A percentile compares a stretch with the other conserved stretches of the same genome.
These are phyloP conservation scores for Leptosomus discolor DNA, from an alignment of 2,113 vertebrate species.

Conservation along the genomic window DNA sequence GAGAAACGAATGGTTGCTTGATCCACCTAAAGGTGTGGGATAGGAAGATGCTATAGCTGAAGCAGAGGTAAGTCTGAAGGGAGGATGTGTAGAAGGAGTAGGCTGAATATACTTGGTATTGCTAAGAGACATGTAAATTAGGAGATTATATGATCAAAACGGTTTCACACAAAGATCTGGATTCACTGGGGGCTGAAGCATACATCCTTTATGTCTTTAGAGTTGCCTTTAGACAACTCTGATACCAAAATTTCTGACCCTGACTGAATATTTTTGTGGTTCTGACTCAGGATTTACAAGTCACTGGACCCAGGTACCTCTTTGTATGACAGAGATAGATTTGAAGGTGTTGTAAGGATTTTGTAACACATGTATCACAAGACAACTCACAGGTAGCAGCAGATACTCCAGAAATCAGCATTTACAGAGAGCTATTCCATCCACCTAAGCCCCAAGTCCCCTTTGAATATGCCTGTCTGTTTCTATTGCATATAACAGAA, in stretches of 20 bases:
- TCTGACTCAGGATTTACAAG: neutral
- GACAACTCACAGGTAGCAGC: neutral
- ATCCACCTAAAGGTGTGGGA: neutral
- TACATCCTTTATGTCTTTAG: neutral
- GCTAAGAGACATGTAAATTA: neutral
- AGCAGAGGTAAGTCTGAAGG: neutral
- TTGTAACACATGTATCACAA: neutral
- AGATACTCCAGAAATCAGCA: neutral
- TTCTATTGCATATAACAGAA: neutral
- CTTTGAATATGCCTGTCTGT: neutral
- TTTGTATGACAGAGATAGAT: neutral
- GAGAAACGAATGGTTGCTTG: neutral
- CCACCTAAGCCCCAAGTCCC: neutral
- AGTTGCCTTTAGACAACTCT: neutral
- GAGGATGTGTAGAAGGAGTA: neutral
- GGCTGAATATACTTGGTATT: neutral
- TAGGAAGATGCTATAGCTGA: neutral
- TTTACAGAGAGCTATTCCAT: neutral
- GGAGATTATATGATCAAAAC: neutral
- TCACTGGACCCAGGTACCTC: neutral
- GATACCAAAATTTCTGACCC: neutral
- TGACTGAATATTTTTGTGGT: neutral
- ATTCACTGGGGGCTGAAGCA: neutral
- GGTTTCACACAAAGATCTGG: neutral
- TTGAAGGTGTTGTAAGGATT: neutral